phyloP scores from a whole-genome alignment of 2,888 invertebrate species.

The Drosophila borborema region DNA sequence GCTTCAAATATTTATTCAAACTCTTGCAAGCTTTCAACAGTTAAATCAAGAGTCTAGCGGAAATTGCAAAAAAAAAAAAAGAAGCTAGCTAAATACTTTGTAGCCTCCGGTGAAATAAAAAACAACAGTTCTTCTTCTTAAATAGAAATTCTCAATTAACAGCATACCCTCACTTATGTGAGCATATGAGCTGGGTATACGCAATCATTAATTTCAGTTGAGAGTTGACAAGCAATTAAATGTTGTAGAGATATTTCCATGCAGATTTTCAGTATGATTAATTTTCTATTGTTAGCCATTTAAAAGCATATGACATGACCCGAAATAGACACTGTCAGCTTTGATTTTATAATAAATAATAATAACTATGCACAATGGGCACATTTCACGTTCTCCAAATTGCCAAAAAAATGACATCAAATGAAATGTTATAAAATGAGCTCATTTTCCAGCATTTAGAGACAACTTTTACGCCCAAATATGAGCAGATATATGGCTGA shows the following conservation, averaged over 20 bases:
- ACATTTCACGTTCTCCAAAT: conserved; percentile 52
- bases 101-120: neutral
- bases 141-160: neutral
- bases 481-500: conserved; percentile 32
- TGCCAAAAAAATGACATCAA: conserved; percentile 18
- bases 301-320: neutral
- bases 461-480: conserved; percentile 74
- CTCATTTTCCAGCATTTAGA: conserved; percentile 65
- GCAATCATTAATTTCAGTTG: conserved; percentile 12
- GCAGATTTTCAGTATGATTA: conserved; percentile 12
- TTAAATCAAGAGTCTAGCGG: neutral
- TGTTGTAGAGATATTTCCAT: neutral
- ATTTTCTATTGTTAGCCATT: conserved; percentile 5
- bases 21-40: neutral
- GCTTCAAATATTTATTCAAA: neutral
- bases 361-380: conserved; percentile 25
- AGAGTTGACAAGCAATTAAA: conserved; percentile 16
- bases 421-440: conserved; percentile 49
- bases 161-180: neutral
- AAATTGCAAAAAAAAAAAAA: neutral
- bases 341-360: conserved; percentile 19
- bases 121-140: neutral
- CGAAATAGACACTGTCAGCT: conserved; percentile 4
- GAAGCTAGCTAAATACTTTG: neutral
- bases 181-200: neutral